These are phyloP conservation scores for Catostomus latipinnis DNA, from an alignment of 2,797 vertebrate genomes.

Conservation along the genomic window DNA sequence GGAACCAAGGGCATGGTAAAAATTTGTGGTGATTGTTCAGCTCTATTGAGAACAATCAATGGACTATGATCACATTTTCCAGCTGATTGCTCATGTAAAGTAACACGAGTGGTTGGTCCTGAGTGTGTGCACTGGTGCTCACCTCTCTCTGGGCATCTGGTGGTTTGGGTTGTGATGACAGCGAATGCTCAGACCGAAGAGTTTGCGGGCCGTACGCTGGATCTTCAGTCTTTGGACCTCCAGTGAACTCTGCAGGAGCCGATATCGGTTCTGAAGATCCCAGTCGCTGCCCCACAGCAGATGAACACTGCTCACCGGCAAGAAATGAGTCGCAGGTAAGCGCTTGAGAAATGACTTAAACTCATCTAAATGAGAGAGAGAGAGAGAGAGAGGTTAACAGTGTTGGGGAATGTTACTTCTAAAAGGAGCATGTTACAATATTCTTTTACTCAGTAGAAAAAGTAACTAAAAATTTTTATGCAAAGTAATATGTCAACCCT, in stretches of 20 bases:
- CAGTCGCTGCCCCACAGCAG: conserved; percentile 99
- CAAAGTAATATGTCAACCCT: no score
- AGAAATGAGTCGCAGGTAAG: conserved; percentile 95
- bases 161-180: conserved; percentile 98
- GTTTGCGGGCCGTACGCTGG: conserved; percentile 95
- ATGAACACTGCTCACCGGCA: conserved; percentile 96
- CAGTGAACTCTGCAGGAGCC: conserved; percentile 93
- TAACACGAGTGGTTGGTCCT: background rate
- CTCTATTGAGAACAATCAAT: background rate
- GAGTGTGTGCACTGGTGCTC: background rate
- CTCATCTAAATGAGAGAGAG: conserved; percentile 81
- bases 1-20: no score
- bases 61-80: background rate
- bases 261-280: conserved; percentile 97
- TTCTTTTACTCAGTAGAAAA: no score
- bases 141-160: conserved; percentile 99
- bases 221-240: conserved; percentile 94
- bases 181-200: conserved; percentile 96
- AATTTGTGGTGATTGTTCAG: background rate
- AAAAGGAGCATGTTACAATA: no score
- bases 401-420: background rate
- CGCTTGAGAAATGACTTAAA: conserved; percentile 99
- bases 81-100: background rate
- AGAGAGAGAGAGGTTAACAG: background rate
- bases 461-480: no score